Evolutionary conservation across 2,113 vertebrate genomes (phyloP).

Genomic region (Labeo rohita): DNA sequence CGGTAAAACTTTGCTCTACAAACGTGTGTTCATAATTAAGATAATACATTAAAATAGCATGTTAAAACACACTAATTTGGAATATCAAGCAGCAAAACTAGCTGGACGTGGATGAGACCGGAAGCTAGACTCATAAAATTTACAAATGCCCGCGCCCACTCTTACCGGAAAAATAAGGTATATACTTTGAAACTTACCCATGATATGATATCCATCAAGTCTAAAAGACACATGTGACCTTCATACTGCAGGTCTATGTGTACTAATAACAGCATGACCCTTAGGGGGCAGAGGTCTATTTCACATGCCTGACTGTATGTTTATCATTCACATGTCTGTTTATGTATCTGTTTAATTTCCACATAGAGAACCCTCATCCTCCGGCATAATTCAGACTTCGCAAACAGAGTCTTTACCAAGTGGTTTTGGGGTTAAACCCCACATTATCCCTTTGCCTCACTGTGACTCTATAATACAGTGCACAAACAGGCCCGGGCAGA

Average conservation of each 20-base stretch:
- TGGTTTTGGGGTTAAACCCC: conserved; percentile 79
- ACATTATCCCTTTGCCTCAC: conserved; percentile 82
- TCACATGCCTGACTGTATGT: not conserved
- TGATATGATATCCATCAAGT: too few relatives aligned
- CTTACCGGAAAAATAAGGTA: too few relatives aligned
- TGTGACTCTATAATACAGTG: conserved; percentile 82
- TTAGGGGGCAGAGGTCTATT: not conserved
- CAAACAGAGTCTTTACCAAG: conserved; percentile 59
- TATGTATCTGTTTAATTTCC: not conserved
- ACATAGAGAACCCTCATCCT: not conserved
- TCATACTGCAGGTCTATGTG: not conserved
- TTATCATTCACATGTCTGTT: not conserved
- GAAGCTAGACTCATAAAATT: too few relatives aligned
- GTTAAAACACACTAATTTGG: too few relatives aligned
- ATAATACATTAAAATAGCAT: too few relatives aligned
- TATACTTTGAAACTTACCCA: too few relatives aligned
- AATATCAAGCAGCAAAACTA: too few relatives aligned
- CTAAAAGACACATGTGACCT: too few relatives aligned
- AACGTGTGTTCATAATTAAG: too few relatives aligned
- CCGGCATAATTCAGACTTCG: not conserved
- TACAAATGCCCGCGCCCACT: too few relatives aligned
- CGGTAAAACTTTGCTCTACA: too few relatives aligned
- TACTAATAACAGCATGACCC: not conserved
- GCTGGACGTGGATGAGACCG: too few relatives aligned
- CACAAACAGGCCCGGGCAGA: conserved; percentile 77